Evolutionary conservation across 2,797 vertebrate genomes (phyloP), one percentile per base, ranked within the genome.

Genomic region (Nannoperca obscura): DNA sequence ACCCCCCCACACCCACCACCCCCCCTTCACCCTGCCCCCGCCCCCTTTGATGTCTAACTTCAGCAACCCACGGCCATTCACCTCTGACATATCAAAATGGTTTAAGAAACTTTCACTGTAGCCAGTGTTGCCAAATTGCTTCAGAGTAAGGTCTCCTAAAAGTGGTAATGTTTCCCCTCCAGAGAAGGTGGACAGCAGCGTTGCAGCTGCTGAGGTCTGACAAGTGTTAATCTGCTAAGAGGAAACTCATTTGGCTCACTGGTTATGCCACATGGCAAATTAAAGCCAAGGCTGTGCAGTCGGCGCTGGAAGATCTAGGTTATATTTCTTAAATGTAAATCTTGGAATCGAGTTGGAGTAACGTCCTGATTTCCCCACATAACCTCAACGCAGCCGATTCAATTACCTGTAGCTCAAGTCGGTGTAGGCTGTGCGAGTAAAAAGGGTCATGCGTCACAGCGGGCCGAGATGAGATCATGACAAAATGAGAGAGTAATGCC

Each of bases 11-110:
- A 50, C 9, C 34, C 1, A 8, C 36, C 36, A 57, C 46, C n/a
- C 24, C 2, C 44, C n/a, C 24, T 27, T 27, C 24, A 27, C 1
- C 36, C 36, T 8, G 57, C 46, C n/a, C 24, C 2, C 44, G n/a
- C 24, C 38, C 73, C 38, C 42, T 91, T 87, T 92, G 89, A 93
- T 91, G 82, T 88, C 82, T 62, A 88, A 88, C 88, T 83, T 77
- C 53, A 83, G 80, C 80, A 85, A 93, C 91, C 86, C 76, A 83
- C 70, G 88, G 91, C 86, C 82, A 54, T 93, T 93, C 86, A 94
- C 94, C 93, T 93, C 87, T 95, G 94, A 94, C 92, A 93, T 95
- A 93, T 94, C 79, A 78, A 90, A 91, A 90, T 71, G 83, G 76
- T 80, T 80, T 78, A 80, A 88, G 84, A 89, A 82, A 86, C 85